These are phyloP conservation scores for Galerucella nymphaeae DNA, from an alignment of 2,888 invertebrate genomes.

Conservation along the genomic window DNA sequence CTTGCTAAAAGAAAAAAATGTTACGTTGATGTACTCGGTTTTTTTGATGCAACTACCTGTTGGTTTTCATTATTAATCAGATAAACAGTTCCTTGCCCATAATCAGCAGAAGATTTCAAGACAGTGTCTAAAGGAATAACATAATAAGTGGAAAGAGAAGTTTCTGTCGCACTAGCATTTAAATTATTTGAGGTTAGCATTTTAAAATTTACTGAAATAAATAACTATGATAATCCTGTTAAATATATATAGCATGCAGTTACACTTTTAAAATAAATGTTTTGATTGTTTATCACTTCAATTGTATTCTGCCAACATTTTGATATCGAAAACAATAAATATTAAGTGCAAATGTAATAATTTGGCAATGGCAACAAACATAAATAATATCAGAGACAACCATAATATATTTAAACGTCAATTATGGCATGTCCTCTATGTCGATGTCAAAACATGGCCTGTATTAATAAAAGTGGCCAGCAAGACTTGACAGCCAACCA, in stretches of 20 bases:
- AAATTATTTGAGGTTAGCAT: constrained; percentile 30
- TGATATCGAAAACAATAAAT: not conserved
- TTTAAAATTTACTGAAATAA: not conserved
- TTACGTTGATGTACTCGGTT: not conserved
- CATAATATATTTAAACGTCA: not conserved
- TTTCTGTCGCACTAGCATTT: constrained; percentile 22
- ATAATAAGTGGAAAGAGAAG: constrained; percentile 22
- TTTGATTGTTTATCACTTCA: not conserved
- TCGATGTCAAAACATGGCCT: too few species aligned
- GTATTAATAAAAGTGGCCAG: too few species aligned
- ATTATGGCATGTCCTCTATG: too few species aligned
- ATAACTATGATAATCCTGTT: not conserved
- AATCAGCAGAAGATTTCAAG: constrained; percentile 20
- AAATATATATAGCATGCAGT: not conserved
- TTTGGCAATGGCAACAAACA: not conserved
- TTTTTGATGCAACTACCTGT: not conserved
- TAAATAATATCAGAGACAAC: too few species aligned
- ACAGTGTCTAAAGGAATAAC: constrained; percentile 34
- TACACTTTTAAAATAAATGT: not conserved
- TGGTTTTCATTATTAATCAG: constrained; percentile 18
- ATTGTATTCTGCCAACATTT: not conserved
- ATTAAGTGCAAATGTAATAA: too few species aligned
- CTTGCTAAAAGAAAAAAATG: not conserved
- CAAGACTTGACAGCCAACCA: too few species aligned
- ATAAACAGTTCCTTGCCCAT: constrained; percentile 26